Evolutionary conservation across 2,797 vertebrate species (phyloP).

Genomic region (Characodon lateralis): DNA sequence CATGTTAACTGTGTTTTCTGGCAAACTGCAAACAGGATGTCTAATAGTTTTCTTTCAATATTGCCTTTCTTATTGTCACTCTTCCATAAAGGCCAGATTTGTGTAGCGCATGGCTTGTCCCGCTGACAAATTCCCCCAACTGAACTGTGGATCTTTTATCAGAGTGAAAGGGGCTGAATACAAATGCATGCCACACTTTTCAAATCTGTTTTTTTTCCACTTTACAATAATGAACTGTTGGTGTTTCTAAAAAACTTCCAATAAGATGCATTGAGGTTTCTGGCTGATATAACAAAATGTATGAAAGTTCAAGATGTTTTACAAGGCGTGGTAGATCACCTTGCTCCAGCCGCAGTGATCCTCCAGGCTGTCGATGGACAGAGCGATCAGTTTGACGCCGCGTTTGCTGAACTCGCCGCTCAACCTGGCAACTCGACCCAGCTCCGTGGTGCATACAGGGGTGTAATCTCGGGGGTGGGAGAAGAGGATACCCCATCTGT

Average conservation of each 20-base stretch:
- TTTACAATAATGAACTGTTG: too few species aligned
- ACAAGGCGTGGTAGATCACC: constrained; percentile 67
- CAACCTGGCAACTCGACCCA: constrained; percentile 86
- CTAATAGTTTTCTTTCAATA: too few species aligned
- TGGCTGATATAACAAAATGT: background rate
- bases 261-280: background rate
- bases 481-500: constrained; percentile 93
- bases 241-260: background rate
- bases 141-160: too few species aligned
- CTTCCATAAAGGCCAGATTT: too few species aligned
- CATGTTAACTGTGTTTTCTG: too few species aligned
- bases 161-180: too few species aligned
- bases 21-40: too few species aligned
- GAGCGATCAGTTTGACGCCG: constrained; percentile 88
- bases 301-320: background rate
- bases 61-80: too few species aligned
- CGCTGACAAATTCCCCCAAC: too few species aligned
- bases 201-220: too few species aligned
- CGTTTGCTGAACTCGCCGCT: constrained; percentile 86
- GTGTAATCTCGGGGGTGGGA: constrained; percentile 94
- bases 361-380: constrained; percentile 88
- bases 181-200: too few species aligned
- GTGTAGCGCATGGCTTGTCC: too few species aligned
- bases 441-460: constrained; percentile 94
- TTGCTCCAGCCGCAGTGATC: constrained; percentile 90